Evolutionary conservation across 92 coral and sea anemone genomes (phyloP).

Genomic region (Phenganax marumi): DNA sequence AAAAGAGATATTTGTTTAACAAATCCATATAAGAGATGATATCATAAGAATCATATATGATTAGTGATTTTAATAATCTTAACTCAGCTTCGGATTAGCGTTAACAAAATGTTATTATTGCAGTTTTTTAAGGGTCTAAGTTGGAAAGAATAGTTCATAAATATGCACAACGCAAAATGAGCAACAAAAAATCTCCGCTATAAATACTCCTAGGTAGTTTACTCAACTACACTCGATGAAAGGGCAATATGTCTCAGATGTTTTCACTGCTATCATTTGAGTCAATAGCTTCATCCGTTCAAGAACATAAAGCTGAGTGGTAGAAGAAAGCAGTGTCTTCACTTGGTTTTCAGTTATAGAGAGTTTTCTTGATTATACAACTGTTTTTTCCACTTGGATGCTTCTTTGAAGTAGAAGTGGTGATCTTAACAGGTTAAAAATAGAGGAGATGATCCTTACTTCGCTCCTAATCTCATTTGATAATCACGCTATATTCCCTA

Average conservation of each 20-base stretch:
- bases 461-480: slow-evolving; percentile 1
- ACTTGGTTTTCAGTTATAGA: background rate
- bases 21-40: background rate
- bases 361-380: background rate
- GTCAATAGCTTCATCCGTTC: background rate
- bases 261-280: too few relatives aligned
- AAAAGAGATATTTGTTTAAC: too few relatives aligned
- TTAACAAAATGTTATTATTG: too few relatives aligned
- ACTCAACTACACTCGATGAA: too few relatives aligned
- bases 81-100: too few relatives aligned
- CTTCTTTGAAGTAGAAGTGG: background rate
- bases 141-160: too few relatives aligned
- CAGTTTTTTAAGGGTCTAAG: too few relatives aligned
- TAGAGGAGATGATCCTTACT: background rate
- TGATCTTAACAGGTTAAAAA: slow-evolving; percentile 13
- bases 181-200: too few relatives aligned
- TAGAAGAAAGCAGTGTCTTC: background rate
- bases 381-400: background rate
- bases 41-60: background rate
- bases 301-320: background rate
- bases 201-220: too few relatives aligned
- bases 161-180: too few relatives aligned
- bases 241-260: too few relatives aligned
- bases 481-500: slow-evolving; percentile 13
- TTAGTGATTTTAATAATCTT: too few relatives aligned